Conservation (phyloP, 2,797 vertebrate genomes). For the Galago senegalensis region DNA sequence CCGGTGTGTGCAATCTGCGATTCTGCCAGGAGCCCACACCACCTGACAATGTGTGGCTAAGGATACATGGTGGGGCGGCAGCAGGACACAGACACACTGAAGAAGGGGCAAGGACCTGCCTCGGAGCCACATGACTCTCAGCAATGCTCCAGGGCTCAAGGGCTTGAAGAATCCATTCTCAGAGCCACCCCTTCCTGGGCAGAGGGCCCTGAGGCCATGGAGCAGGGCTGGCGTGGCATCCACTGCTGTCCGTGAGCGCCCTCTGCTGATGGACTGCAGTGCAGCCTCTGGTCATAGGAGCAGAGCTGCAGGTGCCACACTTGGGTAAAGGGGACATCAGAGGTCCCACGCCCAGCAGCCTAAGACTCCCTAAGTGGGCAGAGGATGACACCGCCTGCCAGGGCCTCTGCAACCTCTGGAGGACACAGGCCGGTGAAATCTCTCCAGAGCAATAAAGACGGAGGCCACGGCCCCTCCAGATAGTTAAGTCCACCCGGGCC, state of each 20-base stretch:
- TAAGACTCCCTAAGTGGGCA: rapidly evolving
- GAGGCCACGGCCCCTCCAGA: rapidly evolving
- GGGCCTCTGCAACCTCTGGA: rapidly evolving
- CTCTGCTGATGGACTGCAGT: neutral
- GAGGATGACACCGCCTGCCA: rapidly evolving
- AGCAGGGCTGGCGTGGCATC: rapidly evolving
- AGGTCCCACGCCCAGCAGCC: neutral
- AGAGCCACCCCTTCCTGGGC: neutral
- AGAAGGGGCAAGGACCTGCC: neutral
- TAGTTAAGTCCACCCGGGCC: neutral
- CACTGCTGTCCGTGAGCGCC: neutral
- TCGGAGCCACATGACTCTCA: rapidly evolving
- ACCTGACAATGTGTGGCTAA: rapidly evolving
- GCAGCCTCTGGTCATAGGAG: rapidly evolving
- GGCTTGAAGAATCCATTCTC: rapidly evolving
- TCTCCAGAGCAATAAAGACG: rapidly evolving
- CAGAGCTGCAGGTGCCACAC: neutral
- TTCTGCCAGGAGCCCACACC: rapidly evolving
- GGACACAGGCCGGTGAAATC: neutral
- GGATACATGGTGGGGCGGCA: rapidly evolving
- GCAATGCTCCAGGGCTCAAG: rapidly evolving
- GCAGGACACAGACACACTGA: rapidly evolving
- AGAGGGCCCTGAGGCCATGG: neutral
- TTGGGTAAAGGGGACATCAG: rapidly evolving
- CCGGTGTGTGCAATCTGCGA: rapidly evolving